Base-by-base conservation (phyloP, 2,797 vertebrate species). In the Austrolebias charrua region DNA sequence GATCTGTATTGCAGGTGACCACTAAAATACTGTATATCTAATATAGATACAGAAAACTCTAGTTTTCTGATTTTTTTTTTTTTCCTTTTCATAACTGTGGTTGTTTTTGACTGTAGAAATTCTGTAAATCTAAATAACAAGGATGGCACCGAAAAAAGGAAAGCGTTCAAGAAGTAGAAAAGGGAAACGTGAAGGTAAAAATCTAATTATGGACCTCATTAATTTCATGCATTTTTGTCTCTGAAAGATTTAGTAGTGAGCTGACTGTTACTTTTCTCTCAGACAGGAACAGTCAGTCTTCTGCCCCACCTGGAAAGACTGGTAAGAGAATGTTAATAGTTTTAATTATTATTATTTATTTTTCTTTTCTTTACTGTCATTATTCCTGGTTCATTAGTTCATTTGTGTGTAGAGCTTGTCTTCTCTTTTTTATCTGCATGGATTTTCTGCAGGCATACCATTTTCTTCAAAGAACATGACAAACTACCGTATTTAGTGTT, bases 81-180 rank as follows among this genome's bases (percentile, higher is more conserved):
- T 31, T 31, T 31, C n/a, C n/a, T n/a, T n/a, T 6, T 35, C 33
- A 35, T 2, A 42, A 52, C 28, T 59, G 13, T 60, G 8, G 15
- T 18, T 60, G 1, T 62, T 5, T 44, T 51, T 3, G 20, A 44
- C 38, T 46, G 46, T n/a, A 20, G 11, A 56, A 0, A 46, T 29
- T n/a, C 28, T 69, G 18, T 48, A 44, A 31, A 4, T 35, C 13
- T 15, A 11, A 44, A 62, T 24, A 55, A 48, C 51, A 80, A 85
- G 13, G 5, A 92, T 92, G 91, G 56, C 83, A 55, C 66, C 82
- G 0, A 91, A 88, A 58, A 83, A 1, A 68, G 3, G 20, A 24
- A 88, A 78, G 66, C 84, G 71, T 60, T 31, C 46, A 42, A 40
- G 4, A 64, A 79, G 65, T 45, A 76, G 69, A 45, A 44, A 71